Base-by-base conservation (phyloP, 2,888 invertebrate genomes). In the Camptogramma bilineatum region DNA sequence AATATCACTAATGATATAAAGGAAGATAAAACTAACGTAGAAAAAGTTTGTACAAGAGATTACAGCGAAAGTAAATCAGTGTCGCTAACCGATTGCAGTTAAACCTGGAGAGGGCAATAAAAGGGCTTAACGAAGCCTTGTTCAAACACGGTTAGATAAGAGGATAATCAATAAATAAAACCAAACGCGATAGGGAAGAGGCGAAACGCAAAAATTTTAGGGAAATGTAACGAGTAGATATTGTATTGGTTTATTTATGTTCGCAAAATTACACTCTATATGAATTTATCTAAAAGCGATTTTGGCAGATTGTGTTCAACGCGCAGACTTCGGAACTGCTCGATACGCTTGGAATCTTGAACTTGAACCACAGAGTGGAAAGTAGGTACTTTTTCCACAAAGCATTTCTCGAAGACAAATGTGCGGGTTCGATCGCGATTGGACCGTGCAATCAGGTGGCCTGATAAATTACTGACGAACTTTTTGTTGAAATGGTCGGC, bases 271-370 rank as follows among this genome's bases (percentile, higher is more conserved):
- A 58, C 44, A 53, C 66, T 21, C 21, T 68, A 68, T 48, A 53
- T 69, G 57, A 66, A 63, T 62, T 57, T 69, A 64, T 70, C 19
- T 53, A 68, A 70, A 69, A 64, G 64, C 59, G 63, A 68, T 73
- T 74, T 70, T 17, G 61, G 69, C 55, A 75, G 73, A 76, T 74
- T 70, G 67, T 52, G 66, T 75, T 77, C 72, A 60, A 77, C 80
- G 87, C 86, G 86, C 86, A 87, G 85, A 84, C 84, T 82, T 83
- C 73, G 78, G 70, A 78, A 74, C 79, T 86, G 88, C 88, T 87
- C 90, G 88, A 88, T 89, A 87, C 90, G 86, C 89, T 65, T 77
- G 70, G 76, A 82, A 84, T 87, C 86, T 88, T 91, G 89, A 90
- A 91, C 91, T 90, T 90, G 89, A 91, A 90, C 87, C 85, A 86